Conservation (phyloP, 2,888 invertebrate species). For the Xestoiulus laeticollis region DNA sequence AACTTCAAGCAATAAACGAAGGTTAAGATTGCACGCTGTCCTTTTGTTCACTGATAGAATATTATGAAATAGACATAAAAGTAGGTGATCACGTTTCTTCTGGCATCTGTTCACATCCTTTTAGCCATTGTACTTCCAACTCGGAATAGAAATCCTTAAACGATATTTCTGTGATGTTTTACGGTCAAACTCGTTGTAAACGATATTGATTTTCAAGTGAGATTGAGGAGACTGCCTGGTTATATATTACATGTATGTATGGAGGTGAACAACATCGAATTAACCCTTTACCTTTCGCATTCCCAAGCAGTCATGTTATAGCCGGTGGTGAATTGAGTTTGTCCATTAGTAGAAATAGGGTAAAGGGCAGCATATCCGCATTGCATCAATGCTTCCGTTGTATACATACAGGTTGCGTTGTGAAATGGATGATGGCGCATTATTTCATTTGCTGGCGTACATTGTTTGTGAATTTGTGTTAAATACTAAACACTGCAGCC, state of each 20-base stretch:
- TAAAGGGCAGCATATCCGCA: conserved; percentile 4
- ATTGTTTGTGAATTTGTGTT: background rate
- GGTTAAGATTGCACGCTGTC: too few species aligned
- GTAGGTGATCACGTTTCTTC: background rate
- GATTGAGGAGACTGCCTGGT: background rate
- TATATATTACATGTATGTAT: conserved; percentile 4
- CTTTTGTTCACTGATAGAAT: too few species aligned
- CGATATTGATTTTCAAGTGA: background rate
- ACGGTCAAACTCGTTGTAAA: background rate
- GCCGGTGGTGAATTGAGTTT: background rate
- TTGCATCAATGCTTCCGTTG: background rate
- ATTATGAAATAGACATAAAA: background rate
- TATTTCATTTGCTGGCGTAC: background rate
- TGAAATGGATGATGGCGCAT: background rate
- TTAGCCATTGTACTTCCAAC: background rate
- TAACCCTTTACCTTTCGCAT: conserved; percentile 26
- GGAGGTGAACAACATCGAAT: conserved; percentile 11
- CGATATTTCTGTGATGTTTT: background rate
- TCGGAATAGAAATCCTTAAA: background rate
- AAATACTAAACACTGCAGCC: background rate
- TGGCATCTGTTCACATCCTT: background rate
- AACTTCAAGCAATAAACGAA: too few species aligned
- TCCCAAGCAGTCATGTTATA: background rate
- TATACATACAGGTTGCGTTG: background rate
- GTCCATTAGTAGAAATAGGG: conserved; percentile 10